These are phyloP conservation scores for Baronia brevicornis DNA, from an alignment of 2,888 invertebrate genomes.

Conservation along the genomic window DNA sequence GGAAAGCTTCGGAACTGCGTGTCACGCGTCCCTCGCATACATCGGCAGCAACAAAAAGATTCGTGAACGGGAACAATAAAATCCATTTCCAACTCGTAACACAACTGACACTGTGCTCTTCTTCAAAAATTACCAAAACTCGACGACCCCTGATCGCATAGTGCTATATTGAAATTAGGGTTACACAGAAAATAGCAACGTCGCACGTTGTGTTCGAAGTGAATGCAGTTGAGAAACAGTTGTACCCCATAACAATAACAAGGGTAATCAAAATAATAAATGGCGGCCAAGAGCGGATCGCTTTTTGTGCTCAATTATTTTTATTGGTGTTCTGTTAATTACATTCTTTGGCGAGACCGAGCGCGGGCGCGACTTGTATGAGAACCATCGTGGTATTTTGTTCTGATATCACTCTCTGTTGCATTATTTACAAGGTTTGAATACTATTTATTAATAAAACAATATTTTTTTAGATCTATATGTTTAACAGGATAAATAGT, in stretches of 20 bases:
- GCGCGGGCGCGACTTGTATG: slow-evolving; percentile 32
- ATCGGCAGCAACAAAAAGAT: slow-evolving; percentile 39
- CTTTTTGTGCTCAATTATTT: slow-evolving; percentile 67
- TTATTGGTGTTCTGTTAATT: slow-evolving; percentile 68
- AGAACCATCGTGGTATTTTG: no score
- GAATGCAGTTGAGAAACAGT: slow-evolving; percentile 32
- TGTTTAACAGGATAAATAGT: no score
- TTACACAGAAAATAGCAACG: slow-evolving; percentile 2
- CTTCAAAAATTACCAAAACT: slow-evolving; percentile 21
- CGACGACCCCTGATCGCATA: background rate
- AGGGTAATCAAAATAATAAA: slow-evolving; percentile 67
- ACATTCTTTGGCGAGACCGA: slow-evolving; percentile 56
- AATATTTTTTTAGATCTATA: no score
- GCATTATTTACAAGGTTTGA: no score
- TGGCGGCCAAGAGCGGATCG: slow-evolving; percentile 52
- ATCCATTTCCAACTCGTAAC: slow-evolving; percentile 25
- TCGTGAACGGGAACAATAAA: slow-evolving; percentile 45
- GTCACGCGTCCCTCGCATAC: slow-evolving; percentile 39
- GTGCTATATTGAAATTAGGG: background rate
- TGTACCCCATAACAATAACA: slow-evolving; percentile 53
- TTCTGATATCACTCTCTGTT: no score
- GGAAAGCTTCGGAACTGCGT: slow-evolving; percentile 15
- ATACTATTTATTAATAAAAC: no score
- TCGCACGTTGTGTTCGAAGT: slow-evolving; percentile 9
- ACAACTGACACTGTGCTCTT: slow-evolving; percentile 18